Percentiles rank a stretch among this genome's conserved stretches.
Evolutionary conservation across 35 echinoderm and acorn worm genomes (phyloP).

Genomic region (Apostichopus parvimensis): DNA sequence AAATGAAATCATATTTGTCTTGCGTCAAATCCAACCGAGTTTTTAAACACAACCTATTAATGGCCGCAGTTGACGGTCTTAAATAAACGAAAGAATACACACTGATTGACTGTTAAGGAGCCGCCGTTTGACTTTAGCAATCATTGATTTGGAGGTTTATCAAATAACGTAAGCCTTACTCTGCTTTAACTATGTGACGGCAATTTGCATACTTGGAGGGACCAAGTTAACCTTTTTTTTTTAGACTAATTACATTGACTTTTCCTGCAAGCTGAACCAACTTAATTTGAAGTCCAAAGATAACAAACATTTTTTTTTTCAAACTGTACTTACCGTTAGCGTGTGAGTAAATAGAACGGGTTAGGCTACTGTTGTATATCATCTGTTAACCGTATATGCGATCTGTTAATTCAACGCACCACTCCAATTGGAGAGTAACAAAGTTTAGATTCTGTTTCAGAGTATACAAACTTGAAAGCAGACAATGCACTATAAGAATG

Average conservation of each 20-base stretch:
- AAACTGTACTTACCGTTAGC: no score
- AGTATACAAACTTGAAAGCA: no score
- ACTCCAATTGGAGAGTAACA: no score
- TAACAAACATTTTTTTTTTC: no score
- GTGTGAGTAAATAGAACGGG: no score
- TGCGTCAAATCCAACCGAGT: constrained; percentile 34
- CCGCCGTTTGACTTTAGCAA: background rate
- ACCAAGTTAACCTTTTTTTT: background rate
- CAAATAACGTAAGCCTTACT: background rate
- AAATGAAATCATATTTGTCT: constrained; percentile 40
- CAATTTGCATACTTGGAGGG: background rate
- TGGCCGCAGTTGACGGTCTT: background rate
- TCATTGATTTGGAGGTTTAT: background rate
- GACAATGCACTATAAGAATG: no score
- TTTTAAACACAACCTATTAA: background rate
- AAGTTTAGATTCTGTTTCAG: no score
- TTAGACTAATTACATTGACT: background rate
- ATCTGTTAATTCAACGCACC: no score
- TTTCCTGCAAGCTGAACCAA: background rate
- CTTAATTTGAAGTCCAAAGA: no score
- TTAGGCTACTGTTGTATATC: no score
- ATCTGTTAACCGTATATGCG: no score
- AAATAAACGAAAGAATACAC: constrained; percentile 5
- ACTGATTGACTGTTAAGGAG: background rate
- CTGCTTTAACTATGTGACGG: background rate